phyloP scores from a whole-genome alignment of 1,140 invertebrate species.

The Homalodisca vitripennis region DNA sequence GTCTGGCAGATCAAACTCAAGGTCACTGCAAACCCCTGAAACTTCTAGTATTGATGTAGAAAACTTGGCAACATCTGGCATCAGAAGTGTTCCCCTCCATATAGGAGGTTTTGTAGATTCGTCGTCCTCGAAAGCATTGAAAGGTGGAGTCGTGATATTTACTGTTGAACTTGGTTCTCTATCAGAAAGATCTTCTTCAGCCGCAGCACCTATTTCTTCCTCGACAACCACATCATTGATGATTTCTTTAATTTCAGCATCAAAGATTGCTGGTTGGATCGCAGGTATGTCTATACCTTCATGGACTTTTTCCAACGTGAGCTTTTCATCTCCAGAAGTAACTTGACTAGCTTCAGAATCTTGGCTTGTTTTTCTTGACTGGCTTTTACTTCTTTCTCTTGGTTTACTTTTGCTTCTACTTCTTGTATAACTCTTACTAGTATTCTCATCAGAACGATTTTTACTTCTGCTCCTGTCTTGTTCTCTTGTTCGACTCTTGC shows the following conservation, averaged over 20 bases:
- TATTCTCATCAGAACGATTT: neutral
- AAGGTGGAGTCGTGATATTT: slow-evolving; percentile 57
- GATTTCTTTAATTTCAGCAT: slow-evolving; percentile 19
- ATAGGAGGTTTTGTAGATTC: slow-evolving; percentile 54
- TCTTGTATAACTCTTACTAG: too few species aligned
- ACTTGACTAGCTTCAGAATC: neutral
- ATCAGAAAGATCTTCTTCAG: slow-evolving; percentile 41
- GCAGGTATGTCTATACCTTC: slow-evolving; percentile 27
- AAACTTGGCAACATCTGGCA: slow-evolving; percentile 90
- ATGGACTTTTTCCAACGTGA: slow-evolving; percentile 26
- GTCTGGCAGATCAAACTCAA: slow-evolving; percentile 70
- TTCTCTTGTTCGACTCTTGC: neutral
- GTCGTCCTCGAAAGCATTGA: slow-evolving; percentile 46
- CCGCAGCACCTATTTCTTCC: slow-evolving; percentile 17
- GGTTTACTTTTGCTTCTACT: too few species aligned
- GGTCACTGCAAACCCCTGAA: slow-evolving; percentile 64
- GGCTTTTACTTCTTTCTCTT: too few species aligned
- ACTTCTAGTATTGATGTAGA: slow-evolving; percentile 80
- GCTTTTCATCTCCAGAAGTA: slow-evolving; percentile 33
- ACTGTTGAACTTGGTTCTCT: slow-evolving; percentile 59
- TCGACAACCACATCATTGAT: slow-evolving; percentile 1
- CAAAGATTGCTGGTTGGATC: neutral
- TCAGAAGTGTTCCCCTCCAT: slow-evolving; percentile 86
- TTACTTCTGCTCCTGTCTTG: neutral
- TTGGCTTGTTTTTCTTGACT: neutral